Evolutionary conservation across 2,888 invertebrate species (phyloP), one percentile per base, ranked within the genome.

Genomic region (Limnephilus rhombicus): DNA sequence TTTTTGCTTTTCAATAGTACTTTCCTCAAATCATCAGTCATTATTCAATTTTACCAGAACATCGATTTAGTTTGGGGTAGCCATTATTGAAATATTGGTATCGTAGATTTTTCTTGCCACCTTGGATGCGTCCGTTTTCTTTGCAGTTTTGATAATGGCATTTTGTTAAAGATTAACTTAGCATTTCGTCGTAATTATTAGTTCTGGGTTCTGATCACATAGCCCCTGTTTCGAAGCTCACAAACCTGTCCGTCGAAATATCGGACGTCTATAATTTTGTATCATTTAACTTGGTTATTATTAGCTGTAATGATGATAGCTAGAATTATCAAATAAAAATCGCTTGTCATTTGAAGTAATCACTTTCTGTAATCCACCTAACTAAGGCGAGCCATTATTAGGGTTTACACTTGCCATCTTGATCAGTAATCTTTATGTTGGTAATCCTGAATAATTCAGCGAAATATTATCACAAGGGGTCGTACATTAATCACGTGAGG

Each of bases 311-410:
- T 34, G 82, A 18, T 34, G 82, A 82, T 82, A 68, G 68, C 68
- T 68, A 68, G 68, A 82, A 82, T 82, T 31, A 81, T 31, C 29
- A 34, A 82, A 82, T n/a, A 68, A 68, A 86, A 86, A 41, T 86
- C 45, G 86, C 86, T 86, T 13, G 86, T 86, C 86, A 86, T 86
- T 86, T 86, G 45, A 86, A 45, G n/a, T 45, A 86, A 86, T 86
- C 86, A 86, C n/a, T 83, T 86, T 45, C 29, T 29, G 45, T 86
- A 45, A 86, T 83, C 13, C 83, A 68, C 68, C 68, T 68, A 68
- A n/a, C n/a, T 24, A 68, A 68, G 68, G 68, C 68, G 68, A 68
- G 68, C 24, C 68, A n/a, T 68, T 24, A 68, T 68, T 68, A 68
- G 68, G 68, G 24, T 24, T 68, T 68, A 68, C 24, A 68, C 68